A percentile compares a stretch with the other conserved stretches of the same genome.
Evolutionary conservation across 2,797 vertebrate species (phyloP).

Genomic region (Gobionotothen gibberifrons): DNA sequence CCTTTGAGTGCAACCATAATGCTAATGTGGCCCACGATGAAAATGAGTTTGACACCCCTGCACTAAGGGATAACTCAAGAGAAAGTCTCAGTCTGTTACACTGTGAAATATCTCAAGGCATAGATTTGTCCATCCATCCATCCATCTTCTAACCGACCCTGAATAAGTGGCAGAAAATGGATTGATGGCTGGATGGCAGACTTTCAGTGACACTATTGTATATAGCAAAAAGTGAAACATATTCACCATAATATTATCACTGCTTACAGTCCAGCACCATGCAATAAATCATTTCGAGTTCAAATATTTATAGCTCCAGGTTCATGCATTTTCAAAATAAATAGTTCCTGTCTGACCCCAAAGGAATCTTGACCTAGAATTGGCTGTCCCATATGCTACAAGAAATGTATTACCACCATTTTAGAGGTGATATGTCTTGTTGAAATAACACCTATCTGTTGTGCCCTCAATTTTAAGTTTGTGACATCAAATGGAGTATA

Average conservation of each 20-base stretch:
- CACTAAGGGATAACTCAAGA: background rate
- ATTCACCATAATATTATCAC: conserved; percentile 11
- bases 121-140: background rate
- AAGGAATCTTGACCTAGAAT: conserved; percentile 48
- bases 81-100: background rate
- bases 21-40: no score
- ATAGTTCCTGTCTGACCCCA: conserved; percentile 29
- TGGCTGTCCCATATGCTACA: conserved; percentile 33
- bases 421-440: conserved; percentile 43
- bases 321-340: conserved; percentile 33
- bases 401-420: conserved; percentile 24
- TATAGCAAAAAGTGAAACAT: background rate
- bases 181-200: background rate
- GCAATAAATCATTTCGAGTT: conserved; percentile 20
- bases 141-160: no score
- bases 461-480: conserved; percentile 62
- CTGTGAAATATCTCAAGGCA: background rate
- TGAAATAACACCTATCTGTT: conserved; percentile 58
- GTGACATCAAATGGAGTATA: conserved; percentile 52
- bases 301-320: conserved; percentile 35
- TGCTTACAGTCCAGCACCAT: conserved; percentile 17
- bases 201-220: background rate
- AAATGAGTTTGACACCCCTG: no score
- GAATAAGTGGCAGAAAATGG: background rate
- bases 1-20: no score